phyloP scores from a whole-genome alignment of 2,888 invertebrate species.

The Drosophila yooni region DNA sequence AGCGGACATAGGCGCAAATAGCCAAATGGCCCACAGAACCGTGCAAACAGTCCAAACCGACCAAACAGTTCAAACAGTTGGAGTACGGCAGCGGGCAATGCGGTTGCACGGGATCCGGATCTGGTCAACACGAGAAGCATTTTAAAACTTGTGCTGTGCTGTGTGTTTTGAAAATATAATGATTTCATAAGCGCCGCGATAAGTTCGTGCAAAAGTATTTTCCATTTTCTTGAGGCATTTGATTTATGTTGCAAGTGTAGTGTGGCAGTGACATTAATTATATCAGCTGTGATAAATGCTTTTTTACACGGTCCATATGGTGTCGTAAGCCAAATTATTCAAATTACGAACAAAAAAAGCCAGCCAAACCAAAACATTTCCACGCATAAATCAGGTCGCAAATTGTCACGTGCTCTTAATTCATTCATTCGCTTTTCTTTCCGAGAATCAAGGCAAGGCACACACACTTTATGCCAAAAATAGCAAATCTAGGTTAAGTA shows the following conservation, averaged over 20 bases:
- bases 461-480: conserved; percentile 52
- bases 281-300: conserved; percentile 71
- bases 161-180: conserved; percentile 23
- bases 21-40: conserved; percentile 22
- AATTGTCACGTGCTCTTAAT: conserved; percentile 77
- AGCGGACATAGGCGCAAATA: conserved; percentile 60
- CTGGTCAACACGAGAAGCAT: conserved; percentile 30
- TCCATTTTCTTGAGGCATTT: conserved; percentile 40
- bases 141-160: conserved; percentile 17
- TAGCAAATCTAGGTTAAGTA: conserved; percentile 67
- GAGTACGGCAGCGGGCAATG: conserved; percentile 58
- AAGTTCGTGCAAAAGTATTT: conserved; percentile 32
- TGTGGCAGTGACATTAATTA: conserved; percentile 73
- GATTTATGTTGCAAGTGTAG: conserved; percentile 55
- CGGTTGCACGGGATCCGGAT: conserved; percentile 56
- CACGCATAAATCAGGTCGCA: conserved; percentile 64
- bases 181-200: conserved; percentile 44
- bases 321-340: conserved; percentile 59
- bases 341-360: conserved; percentile 52
- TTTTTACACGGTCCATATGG: conserved; percentile 53
- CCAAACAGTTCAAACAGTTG: conserved; percentile 49
- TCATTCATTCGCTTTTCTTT: conserved; percentile 61
- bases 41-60: conserved; percentile 18
- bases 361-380: conserved; percentile 20
- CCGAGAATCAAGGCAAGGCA: conserved; percentile 61